Evolutionary conservation across 2,113 vertebrate species (phyloP).

Genomic region (Apaloderma vittatum): DNA sequence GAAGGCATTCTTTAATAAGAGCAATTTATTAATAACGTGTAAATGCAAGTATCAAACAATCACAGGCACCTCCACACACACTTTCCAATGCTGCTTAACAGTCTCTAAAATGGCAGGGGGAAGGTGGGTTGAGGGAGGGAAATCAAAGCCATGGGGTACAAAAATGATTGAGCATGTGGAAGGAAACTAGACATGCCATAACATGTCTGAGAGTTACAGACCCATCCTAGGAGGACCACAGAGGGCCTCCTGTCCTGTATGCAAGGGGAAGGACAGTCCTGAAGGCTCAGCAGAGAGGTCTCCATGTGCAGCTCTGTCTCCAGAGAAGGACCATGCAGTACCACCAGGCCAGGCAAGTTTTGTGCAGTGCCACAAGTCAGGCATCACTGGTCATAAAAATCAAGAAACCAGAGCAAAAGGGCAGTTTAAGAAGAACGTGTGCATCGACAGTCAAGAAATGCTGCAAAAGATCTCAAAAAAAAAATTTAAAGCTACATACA

Average conservation of each 20-base stretch:
- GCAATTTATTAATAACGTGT: not conserved
- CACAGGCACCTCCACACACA: not conserved
- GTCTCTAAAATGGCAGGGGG: accelerated
- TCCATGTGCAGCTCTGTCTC: not conserved
- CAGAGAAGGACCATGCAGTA: too few relatives aligned
- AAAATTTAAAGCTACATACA: not conserved
- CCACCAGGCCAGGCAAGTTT: not conserved
- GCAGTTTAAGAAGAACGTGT: not conserved
- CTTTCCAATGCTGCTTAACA: not conserved
- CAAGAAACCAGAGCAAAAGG: not conserved
- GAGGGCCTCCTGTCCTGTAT: accelerated
- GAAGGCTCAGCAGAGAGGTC: not conserved
- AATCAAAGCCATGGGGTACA: not conserved
- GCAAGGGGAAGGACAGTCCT: too few relatives aligned
- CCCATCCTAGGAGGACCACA: not conserved
- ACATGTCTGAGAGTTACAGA: not conserved
- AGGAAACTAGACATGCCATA: not conserved
- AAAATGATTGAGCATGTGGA: not conserved
- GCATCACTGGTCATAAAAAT: not conserved
- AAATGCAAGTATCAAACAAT: not conserved
- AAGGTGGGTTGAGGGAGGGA: not conserved
- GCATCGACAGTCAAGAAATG: not conserved
- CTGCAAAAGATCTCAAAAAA: not conserved
- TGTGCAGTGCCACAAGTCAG: not conserved
- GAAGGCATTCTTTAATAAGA: not conserved